phyloP scores from a whole-genome alignment of 2,888 invertebrate genomes.

The Lathronympha strigana region DNA sequence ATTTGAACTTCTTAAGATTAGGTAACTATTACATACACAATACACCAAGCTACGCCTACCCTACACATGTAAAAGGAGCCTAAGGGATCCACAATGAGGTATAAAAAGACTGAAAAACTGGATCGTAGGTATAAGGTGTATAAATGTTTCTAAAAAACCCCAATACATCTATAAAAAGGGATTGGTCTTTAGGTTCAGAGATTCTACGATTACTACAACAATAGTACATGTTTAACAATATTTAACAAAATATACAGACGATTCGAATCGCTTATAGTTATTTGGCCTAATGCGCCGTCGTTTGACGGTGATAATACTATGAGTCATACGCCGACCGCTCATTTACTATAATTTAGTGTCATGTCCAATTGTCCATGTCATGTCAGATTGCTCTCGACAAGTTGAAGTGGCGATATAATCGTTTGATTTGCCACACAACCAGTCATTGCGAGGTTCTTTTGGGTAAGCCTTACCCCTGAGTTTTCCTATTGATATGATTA shows the following conservation, averaged over 20 bases:
- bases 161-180: conserved; percentile 74
- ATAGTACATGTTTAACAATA: conserved; percentile 72
- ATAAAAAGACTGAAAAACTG: conserved; percentile 77
- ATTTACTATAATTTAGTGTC: not conserved
- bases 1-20: conserved; percentile 49
- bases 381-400: no score
- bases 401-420: no score
- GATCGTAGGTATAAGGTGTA: conserved; percentile 66
- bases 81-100: conserved; percentile 73
- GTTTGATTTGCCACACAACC: no score
- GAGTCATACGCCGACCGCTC: conserved; percentile 18
- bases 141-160: conserved; percentile 78
- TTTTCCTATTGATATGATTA: no score
- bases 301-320: conserved; percentile 8
- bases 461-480: no score
- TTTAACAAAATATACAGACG: conserved; percentile 77
- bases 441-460: no score
- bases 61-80: conserved; percentile 63
- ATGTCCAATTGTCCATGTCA: not conserved
- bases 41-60: conserved; percentile 61
- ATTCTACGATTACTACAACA: conserved; percentile 69
- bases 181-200: conserved; percentile 81
- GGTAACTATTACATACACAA: conserved; percentile 53
- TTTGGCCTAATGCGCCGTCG: conserved; percentile 44
- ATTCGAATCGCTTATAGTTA: conserved; percentile 52